These are phyloP conservation scores for Cotesia vestalis DNA, from an alignment of 1,140 invertebrate genomes.

Conservation along the genomic window DNA sequence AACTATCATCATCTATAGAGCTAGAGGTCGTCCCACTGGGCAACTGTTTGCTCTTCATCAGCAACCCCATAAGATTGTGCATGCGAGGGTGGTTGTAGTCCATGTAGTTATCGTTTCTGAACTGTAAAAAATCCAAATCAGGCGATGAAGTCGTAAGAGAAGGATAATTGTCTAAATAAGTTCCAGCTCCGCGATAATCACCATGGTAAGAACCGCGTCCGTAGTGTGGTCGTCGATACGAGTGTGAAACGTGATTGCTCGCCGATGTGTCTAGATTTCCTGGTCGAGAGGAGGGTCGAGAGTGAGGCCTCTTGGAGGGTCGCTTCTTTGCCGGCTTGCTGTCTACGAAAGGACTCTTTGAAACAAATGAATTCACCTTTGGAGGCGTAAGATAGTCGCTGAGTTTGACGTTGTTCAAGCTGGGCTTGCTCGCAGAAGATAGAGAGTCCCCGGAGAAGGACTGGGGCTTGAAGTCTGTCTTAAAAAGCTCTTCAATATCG, in stretches of 20 bases:
- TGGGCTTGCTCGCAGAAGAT: conserved; percentile 27
- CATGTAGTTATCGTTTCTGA: conserved; percentile 41
- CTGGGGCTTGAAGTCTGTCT: conserved; percentile 47
- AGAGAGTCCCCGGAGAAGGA: conserved; percentile 39
- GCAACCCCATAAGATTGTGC: conserved; percentile 57
- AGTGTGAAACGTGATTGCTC: conserved; percentile 43
- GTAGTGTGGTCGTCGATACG: conserved; percentile 24
- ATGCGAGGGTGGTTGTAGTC: conserved; percentile 56
- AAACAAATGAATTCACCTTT: conserved; percentile 49
- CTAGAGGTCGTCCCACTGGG: conserved; percentile 44
- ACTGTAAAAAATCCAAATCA: conserved; percentile 32
- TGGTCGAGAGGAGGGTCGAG: conserved; percentile 39
- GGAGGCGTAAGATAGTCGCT: conserved; percentile 59
- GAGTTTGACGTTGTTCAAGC: conserved; percentile 39
- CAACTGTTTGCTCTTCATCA: conserved; percentile 63
- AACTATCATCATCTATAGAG: conserved; percentile 42
- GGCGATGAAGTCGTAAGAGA: conserved; percentile 46
- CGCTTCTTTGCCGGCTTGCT: conserved; percentile 53
- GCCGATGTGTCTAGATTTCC: conserved; percentile 45
- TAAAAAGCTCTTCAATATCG: conserved; percentile 55
- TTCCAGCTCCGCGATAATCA: conserved; percentile 21
- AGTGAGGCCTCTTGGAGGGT: conserved; percentile 41
- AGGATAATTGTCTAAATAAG: conserved; percentile 45
- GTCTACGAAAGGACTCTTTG: conserved; percentile 54
- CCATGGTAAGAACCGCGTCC: conserved; percentile 17